Percentiles rank a stretch among this genome's conserved stretches.
These are phyloP conservation scores for Sympetrum striolatum DNA, from an alignment of 2,888 invertebrate species.

Conservation along the genomic window DNA sequence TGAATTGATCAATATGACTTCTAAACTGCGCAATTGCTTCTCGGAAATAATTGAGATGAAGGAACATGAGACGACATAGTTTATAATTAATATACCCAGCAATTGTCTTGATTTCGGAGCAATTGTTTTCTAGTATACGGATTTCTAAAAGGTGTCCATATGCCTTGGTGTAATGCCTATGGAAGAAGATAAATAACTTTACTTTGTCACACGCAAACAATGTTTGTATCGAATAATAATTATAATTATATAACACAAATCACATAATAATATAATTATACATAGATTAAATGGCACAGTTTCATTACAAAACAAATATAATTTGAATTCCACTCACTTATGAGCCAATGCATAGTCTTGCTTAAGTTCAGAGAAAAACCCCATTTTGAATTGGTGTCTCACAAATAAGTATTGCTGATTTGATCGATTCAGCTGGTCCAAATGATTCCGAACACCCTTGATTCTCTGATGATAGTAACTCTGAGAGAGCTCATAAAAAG, in stretches of 20 bases:
- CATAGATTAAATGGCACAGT: not conserved
- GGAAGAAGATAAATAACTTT: conserved; percentile 51
- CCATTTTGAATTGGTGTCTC: conserved; percentile 96
- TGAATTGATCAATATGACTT: conserved; percentile 89
- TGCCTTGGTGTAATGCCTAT: conserved; percentile 81
- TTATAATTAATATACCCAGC: conserved; percentile 96
- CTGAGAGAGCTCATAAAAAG: conserved; percentile 92
- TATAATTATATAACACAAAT: not conserved
- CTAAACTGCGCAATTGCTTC: conserved; percentile 96
- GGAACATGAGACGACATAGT: conserved; percentile 89
- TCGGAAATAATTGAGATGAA: conserved; percentile 79
- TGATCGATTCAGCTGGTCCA: conserved; percentile 88
- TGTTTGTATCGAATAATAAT: not conserved
- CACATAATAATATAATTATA: not conserved
- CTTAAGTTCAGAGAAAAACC: conserved; percentile 91
- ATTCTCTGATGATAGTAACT: conserved; percentile 91
- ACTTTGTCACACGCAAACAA: no score
- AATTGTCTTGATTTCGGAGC: conserved; percentile 92
- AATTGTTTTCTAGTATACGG: conserved; percentile 86
- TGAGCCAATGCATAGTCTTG: conserved; percentile 87
- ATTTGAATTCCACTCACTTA: conserved; percentile 63
- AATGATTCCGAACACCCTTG: conserved; percentile 84
- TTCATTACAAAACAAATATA: not conserved
- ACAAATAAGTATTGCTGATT: conserved; percentile 92
- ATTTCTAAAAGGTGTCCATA: conserved; percentile 91